These are phyloP conservation scores for Chrysolina haemoptera DNA, from an alignment of 2,888 invertebrate genomes.

Conservation along the genomic window DNA sequence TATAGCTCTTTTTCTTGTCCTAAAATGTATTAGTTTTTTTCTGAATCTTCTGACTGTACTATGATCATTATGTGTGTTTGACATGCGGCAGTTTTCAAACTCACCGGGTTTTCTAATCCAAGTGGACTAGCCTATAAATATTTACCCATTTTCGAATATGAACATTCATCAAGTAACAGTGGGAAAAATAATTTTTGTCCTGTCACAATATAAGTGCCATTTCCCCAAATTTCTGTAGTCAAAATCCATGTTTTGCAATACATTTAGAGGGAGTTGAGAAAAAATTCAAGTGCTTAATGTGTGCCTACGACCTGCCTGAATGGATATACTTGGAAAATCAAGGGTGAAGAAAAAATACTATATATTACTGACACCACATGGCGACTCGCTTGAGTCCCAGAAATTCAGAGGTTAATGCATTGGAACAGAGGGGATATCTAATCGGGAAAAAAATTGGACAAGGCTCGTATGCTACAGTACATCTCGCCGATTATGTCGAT, in stretches of 20 bases:
- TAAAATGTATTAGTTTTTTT: too few relatives aligned
- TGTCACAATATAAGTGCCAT: slow-evolving; percentile 54
- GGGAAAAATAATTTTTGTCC: slow-evolving; percentile 55
- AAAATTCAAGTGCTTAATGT: slow-evolving; percentile 50
- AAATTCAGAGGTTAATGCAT: slow-evolving; percentile 87
- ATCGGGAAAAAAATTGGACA: slow-evolving; percentile 89
- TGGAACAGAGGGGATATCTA: slow-evolving; percentile 87
- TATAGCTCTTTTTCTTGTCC: too few relatives aligned
- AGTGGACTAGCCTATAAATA: neutral
- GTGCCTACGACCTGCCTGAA: slow-evolving; percentile 49
- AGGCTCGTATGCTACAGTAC: slow-evolving; percentile 93
- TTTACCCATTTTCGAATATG: neutral
- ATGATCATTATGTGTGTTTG: too few relatives aligned
- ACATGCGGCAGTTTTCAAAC: neutral
- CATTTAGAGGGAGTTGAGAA: slow-evolving; percentile 45
- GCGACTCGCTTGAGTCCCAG: slow-evolving; percentile 82
- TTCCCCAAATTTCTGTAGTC: slow-evolving; percentile 53
- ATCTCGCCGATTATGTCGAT: slow-evolving; percentile 87
- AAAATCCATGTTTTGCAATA: slow-evolving; percentile 50
- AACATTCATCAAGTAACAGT: slow-evolving; percentile 50
- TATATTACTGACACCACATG: slow-evolving; percentile 68
- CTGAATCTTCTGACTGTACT: too few relatives aligned
- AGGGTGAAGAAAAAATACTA: slow-evolving; percentile 48
- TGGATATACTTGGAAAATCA: slow-evolving; percentile 54
- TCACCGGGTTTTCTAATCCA: neutral